Percentiles rank a stretch among this genome's conserved stretches.
phyloP scores from a whole-genome alignment of 2,113 vertebrate species.

The Pituophis catenifer region DNA sequence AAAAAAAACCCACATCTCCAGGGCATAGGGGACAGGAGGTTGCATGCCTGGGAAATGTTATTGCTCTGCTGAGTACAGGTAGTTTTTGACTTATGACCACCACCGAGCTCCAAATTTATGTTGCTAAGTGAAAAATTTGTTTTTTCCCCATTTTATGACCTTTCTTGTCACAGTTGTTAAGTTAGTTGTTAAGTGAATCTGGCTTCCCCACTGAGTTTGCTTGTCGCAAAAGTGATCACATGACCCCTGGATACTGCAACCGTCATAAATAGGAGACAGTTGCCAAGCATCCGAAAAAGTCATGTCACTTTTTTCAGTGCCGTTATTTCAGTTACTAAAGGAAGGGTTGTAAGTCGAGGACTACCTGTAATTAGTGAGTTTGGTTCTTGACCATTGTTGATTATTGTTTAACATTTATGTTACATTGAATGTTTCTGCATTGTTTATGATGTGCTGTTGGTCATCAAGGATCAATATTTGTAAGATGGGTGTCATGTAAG shows the following conservation, averaged over 20 bases:
- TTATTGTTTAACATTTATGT: not conserved
- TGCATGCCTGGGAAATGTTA: not conserved
- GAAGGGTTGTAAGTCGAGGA: not conserved
- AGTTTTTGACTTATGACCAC: no score
- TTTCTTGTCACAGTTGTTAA: not conserved
- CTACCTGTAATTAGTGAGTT: not conserved
- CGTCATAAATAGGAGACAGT: not conserved
- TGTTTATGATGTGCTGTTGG: not conserved
- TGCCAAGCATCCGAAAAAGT: not conserved
- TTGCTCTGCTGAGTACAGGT: not conserved
- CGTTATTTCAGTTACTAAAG: not conserved
- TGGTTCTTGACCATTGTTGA: not conserved
- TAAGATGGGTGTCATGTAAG: not conserved
- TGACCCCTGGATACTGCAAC: not conserved
- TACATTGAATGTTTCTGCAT: not conserved
- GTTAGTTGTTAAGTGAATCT: not conserved
- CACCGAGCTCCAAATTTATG: no score
- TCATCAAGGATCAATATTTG: not conserved
- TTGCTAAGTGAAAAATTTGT: no score
- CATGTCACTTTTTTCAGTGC: not conserved
- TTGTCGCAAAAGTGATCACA: not conserved
- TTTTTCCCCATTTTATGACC: not conserved
- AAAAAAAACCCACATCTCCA: not conserved
- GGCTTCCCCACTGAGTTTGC: not conserved
- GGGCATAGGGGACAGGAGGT: not conserved